Evolutionary conservation across 2,113 vertebrate species (phyloP), one percentile per base, ranked within the genome.

Genomic region (Petrocephalus microphthalmus): DNA sequence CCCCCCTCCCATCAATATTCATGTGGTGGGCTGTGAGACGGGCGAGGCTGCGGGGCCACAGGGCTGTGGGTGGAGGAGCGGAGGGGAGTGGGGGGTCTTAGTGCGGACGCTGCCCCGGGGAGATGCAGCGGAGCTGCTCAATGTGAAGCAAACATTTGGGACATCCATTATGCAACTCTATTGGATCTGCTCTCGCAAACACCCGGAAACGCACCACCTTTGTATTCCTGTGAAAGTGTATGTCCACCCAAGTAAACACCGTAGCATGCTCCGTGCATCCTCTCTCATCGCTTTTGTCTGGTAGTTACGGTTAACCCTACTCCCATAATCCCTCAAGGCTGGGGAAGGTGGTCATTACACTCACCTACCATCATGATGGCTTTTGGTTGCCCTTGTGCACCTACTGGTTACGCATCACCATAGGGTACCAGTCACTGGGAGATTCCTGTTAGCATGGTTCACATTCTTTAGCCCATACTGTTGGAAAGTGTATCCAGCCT

Each of bases 1-100:
- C 37, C 74, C 6, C 7, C 33, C 52, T 7, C 74, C 13, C 17
- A 88, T 82, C 71, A 81, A 81, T 88, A 88, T 88, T 88, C 87
- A 88, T 82, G 87, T 82, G 87, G 33, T 37, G 29, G 52, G 71
- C 60, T 57, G 54, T 42, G 54, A 37, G 33, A 47, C 54, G 33
- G 54, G 56, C 37, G 56, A 60, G 37, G 85, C 54, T 42, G 54
- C 56, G 2, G 53, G 53, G 11, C 53, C 29, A 22, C 29, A 33
- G 56, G 53, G 25, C 52, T 85, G 84, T 8, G 51, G 51, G n/a
- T 84, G 19, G 74, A 81, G 37, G 17, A 45, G 45, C 4, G 45
- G 45, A 83, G 5, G 45, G 81, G 82, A n/a, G 37, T 83, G 84
- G 54, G 54, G 54, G 19, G 84, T n/a, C 19, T 45, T 4, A 47